phyloP scores from a whole-genome alignment of 2,888 invertebrate species.

The Dynastes tityus region DNA sequence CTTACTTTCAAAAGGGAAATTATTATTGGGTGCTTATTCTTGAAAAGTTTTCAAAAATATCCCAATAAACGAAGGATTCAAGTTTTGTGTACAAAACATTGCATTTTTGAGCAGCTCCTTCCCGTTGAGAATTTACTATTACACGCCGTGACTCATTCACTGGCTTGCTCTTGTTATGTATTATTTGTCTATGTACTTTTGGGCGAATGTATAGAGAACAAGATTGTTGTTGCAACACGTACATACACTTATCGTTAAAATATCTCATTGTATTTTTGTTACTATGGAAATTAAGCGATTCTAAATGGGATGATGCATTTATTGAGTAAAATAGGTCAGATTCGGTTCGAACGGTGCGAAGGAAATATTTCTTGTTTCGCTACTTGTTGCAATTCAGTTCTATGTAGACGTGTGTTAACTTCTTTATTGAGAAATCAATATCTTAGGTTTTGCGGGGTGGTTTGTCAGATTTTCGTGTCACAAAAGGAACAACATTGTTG shows the following conservation, averaged over 20 bases:
- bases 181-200: not conserved
- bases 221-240: not conserved
- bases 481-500: too few relatives aligned
- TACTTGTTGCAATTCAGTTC: too few relatives aligned
- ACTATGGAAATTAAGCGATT: not conserved
- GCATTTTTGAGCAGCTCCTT: not conserved
- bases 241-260: not conserved
- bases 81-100: not conserved
- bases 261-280: constrained; percentile 3
- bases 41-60: not conserved
- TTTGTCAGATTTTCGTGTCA: too few relatives aligned
- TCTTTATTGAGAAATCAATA: too few relatives aligned
- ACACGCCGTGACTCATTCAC: not conserved
- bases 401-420: too few relatives aligned
- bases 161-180: not conserved
- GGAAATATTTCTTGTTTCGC: too few relatives aligned
- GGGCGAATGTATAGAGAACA: not conserved
- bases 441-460: not conserved
- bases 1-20: too few relatives aligned
- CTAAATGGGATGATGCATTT: not conserved
- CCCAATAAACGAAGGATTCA: not conserved
- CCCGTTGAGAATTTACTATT: constrained; percentile 4
- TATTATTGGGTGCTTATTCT: too few relatives aligned
- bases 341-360: not conserved
- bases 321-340: constrained; percentile 32